Evolutionary conservation across 1,140 invertebrate genomes (phyloP).

Genomic region (Drosophila lini): DNA sequence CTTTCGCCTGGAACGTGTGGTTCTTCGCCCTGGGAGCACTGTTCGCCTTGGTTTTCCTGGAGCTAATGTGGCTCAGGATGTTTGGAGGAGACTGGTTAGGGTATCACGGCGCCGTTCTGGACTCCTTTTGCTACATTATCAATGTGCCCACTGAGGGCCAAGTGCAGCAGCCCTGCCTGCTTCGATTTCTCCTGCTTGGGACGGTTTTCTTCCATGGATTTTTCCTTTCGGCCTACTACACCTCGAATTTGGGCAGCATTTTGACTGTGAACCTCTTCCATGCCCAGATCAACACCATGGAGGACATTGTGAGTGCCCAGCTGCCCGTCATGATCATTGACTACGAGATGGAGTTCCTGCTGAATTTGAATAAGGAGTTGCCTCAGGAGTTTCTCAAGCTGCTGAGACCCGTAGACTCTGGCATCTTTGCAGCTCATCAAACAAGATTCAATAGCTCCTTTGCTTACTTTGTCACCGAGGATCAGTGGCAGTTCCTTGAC

Average conservation of each 20-base stretch:
- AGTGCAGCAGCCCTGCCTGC: constrained; percentile 35
- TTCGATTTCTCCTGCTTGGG: constrained; percentile 55
- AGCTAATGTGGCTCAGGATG: constrained; percentile 53
- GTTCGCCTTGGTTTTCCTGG: constrained; percentile 37
- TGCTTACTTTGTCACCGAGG: constrained; percentile 72
- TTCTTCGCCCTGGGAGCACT: constrained; percentile 55
- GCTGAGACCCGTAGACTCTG: constrained; percentile 60
- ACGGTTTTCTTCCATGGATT: constrained; percentile 74
- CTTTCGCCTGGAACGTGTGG: constrained; percentile 66
- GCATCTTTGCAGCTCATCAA: constrained; percentile 58
- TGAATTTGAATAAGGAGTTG: constrained; percentile 45
- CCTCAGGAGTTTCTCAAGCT: constrained; percentile 49
- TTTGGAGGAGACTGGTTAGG: background rate
- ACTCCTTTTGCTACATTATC: constrained; percentile 67
- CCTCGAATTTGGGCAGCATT: constrained; percentile 74
- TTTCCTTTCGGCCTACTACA: constrained; percentile 71
- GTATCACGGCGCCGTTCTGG: constrained; percentile 18
- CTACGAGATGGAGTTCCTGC: constrained; percentile 73
- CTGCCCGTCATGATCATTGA: constrained; percentile 77
- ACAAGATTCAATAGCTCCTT: constrained; percentile 62
- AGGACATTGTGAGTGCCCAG: constrained; percentile 63
- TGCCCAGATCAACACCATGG: constrained; percentile 71
- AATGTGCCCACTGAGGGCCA: constrained; percentile 60
- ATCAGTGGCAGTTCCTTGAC: constrained; percentile 70
- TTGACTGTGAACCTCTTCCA: constrained; percentile 72